These are phyloP conservation scores for Amiota communis DNA, from an alignment of 2,888 invertebrate genomes.

Conservation along the genomic window DNA sequence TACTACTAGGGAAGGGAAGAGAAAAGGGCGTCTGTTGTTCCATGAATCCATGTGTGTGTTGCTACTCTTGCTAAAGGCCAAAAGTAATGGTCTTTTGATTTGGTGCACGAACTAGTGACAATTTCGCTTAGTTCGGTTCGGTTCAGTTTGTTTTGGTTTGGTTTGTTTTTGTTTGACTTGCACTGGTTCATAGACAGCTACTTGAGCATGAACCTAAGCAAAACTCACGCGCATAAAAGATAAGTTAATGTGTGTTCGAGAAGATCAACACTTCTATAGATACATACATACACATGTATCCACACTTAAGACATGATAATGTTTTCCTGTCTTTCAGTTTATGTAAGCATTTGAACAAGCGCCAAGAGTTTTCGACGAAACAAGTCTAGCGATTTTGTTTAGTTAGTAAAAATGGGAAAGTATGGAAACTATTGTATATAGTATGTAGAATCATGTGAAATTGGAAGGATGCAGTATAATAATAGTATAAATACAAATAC, in stretches of 20 bases:
- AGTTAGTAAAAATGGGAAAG: background rate
- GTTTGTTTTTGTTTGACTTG: too few relatives aligned
- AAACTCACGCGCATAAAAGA: slow-evolving; percentile 57
- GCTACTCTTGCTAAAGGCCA: slow-evolving; percentile 27
- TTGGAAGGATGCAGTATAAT: too few relatives aligned
- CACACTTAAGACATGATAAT: slow-evolving; percentile 30
- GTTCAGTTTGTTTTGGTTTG: too few relatives aligned
- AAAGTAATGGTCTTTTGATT: slow-evolving; percentile 37
- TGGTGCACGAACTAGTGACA: background rate
- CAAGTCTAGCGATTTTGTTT: too few relatives aligned
- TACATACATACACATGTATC: slow-evolving; percentile 2
- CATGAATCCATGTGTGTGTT: background rate
- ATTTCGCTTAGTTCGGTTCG: too few relatives aligned
- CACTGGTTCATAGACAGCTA: background rate
- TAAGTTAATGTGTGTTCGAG: slow-evolving; percentile 61
- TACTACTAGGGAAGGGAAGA: background rate
- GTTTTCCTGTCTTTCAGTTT: slow-evolving; percentile 36
- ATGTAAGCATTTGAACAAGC: slow-evolving; percentile 2
- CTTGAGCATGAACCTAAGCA: slow-evolving; percentile 17
- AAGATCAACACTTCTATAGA: background rate
- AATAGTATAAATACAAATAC: background rate
- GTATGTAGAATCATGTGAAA: too few relatives aligned
- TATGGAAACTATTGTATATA: background rate
- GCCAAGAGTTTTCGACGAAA: background rate
- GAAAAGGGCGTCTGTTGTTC: background rate